These are phyloP conservation scores for Grammatotria lemairii DNA, from an alignment of 2,113 vertebrate species.

Conservation along the genomic window DNA sequence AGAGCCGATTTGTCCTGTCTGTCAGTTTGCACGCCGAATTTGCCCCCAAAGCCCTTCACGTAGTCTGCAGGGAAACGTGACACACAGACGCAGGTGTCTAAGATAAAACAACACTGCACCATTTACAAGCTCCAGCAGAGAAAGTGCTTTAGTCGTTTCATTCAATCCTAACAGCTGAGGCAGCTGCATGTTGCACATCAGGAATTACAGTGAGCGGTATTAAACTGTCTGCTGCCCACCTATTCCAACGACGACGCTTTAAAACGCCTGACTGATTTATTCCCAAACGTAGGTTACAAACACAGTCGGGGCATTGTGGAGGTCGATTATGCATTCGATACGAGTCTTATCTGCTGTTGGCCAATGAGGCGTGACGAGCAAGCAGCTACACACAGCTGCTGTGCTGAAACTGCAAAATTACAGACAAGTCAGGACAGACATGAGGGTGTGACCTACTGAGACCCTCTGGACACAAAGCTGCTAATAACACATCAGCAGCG, in stretches of 20 bases:
- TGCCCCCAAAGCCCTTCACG: constrained; percentile 92
- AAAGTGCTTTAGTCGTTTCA: background rate
- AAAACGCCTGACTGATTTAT: background rate
- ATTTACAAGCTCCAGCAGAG: background rate
- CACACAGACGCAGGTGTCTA: background rate
- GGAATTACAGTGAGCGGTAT: background rate
- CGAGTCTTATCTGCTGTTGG: background rate
- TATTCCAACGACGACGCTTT: background rate
- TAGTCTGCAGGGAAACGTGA: constrained; percentile 77
- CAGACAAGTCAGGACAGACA: background rate
- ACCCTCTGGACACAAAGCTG: background rate
- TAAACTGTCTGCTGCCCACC: background rate
- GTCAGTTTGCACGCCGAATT: constrained; percentile 96
- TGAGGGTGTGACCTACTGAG: background rate
- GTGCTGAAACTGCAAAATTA: background rate
- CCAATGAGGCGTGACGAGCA: background rate
- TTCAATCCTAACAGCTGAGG: accelerated
- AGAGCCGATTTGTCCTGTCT: constrained; percentile 93
- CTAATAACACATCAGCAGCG: background rate
- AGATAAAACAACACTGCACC: background rate
- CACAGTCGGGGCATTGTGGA: background rate
- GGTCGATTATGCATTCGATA: background rate
- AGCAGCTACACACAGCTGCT: background rate
- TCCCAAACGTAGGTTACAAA: background rate
- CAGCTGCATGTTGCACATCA: background rate